These are phyloP conservation scores for Hydropotes inermis DNA, from an alignment of 2,113 vertebrate genomes.

Conservation along the genomic window DNA sequence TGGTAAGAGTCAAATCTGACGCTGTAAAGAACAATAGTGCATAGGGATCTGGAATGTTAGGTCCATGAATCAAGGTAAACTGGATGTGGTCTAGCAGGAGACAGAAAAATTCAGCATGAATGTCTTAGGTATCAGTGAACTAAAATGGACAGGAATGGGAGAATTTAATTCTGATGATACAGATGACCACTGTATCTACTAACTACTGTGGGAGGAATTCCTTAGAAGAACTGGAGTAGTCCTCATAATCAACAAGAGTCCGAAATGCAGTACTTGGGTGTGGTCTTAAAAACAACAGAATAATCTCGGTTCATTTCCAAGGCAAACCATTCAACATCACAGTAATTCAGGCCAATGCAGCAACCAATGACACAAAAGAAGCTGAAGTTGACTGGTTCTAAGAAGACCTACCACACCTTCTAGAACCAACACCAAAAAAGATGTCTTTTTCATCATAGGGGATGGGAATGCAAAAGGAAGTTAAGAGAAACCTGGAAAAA, in stretches of 20 bases:
- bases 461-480: background rate
- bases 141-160: background rate
- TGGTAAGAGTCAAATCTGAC: background rate
- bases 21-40: background rate
- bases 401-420: background rate
- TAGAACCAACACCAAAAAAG: background rate
- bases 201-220: background rate
- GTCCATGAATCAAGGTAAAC: background rate
- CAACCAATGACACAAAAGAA: background rate
- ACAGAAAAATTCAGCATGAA: background rate
- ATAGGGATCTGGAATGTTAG: background rate
- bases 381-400: background rate
- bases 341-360: background rate
- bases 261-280: background rate
- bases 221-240: background rate
- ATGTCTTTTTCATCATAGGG: background rate
- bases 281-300: background rate
- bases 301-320: background rate
- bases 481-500: background rate
- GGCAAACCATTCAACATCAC: background rate
- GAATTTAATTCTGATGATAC: background rate
- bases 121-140: background rate
- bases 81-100: background rate
- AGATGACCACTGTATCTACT: background rate
- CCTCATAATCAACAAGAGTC: background rate